Evolutionary conservation across 1,140 invertebrate species (phyloP), one percentile per base, ranked within the genome.

Genomic region (Probaryconus sp.): DNA sequence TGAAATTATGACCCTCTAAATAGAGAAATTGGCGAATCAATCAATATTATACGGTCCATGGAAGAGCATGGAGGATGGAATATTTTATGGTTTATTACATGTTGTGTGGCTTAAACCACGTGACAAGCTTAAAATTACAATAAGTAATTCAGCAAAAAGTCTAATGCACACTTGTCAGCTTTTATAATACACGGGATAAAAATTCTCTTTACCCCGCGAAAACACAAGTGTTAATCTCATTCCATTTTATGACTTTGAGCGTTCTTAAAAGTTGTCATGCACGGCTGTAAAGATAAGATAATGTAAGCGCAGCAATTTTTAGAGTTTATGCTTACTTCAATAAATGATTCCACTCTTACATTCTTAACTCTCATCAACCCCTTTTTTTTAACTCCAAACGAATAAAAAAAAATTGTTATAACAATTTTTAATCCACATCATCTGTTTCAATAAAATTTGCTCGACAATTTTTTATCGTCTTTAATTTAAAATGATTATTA

Each of bases 271-370:
- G 50, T 63, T 71, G 45, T 56, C 67, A 63, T 71, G 42, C 48
- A 11, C 37, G 37, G 37, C 42, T 40, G 56, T 35, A 56, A 70
- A 70, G 67, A 63, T 70, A 70, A 63, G 56, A 56, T 56, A 63
- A 55, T 70, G 47, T 70, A 40, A 70, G 42, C 50, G 35, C 48
- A 56, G 67, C 56, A 70, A 61, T 55, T 70, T 67, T 42, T 18
- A 33, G 26, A 42, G 31, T 56, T 70, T 70, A 63, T 48, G 48
- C 56, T 61, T 48, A 47, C 33, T 31, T 53, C 50, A 63, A 63
- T 70, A 70, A 56, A 63, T 70, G 67, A 70, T 63, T 70, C 56
- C 63, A 56, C 67, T 61, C 35, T 69, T 69, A 60, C 51, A 47
- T 21, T 35, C 9, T 24, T 58, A 60, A 60, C 37, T 37, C 26